Percentiles rank a stretch among this genome's conserved stretches.
Conservation (phyloP, 2,797 vertebrate genomes). For the Dermochelys coriacea region DNA sequence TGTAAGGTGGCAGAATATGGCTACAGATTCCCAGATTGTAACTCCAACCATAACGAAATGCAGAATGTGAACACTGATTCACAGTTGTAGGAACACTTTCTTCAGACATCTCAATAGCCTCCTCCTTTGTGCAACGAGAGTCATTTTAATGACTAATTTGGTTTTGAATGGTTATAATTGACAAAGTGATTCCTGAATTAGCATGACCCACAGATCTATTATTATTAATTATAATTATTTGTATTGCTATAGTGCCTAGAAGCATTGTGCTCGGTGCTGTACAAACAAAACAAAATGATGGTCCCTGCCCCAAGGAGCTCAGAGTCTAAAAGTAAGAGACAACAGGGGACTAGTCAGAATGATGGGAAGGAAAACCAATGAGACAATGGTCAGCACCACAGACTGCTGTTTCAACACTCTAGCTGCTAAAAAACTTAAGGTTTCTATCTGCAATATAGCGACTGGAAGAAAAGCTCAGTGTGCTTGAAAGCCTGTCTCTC, state of each 20-base stretch:
- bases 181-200: neutral
- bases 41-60: neutral
- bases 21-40: neutral
- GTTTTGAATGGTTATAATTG: neutral
- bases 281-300: neutral
- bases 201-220: accelerated
- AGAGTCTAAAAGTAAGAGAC: accelerated
- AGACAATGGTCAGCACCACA: neutral
- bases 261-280: neutral
- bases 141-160: neutral
- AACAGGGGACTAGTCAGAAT: neutral
- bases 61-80: neutral
- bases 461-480: no score
- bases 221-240: neutral
- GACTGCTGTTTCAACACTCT: neutral
- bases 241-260: neutral
- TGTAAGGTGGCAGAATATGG: neutral
- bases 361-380: neutral
- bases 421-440: neutral
- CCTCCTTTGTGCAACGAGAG: neutral
- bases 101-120: neutral
- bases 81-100: neutral
- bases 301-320: neutral
- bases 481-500: no score
- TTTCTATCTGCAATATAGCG: no score